A percentile compares a stretch with the other conserved stretches of the same genome.
These are phyloP conservation scores for Anoura caudifer DNA, from an alignment of 2,113 vertebrate genomes.

Conservation along the genomic window DNA sequence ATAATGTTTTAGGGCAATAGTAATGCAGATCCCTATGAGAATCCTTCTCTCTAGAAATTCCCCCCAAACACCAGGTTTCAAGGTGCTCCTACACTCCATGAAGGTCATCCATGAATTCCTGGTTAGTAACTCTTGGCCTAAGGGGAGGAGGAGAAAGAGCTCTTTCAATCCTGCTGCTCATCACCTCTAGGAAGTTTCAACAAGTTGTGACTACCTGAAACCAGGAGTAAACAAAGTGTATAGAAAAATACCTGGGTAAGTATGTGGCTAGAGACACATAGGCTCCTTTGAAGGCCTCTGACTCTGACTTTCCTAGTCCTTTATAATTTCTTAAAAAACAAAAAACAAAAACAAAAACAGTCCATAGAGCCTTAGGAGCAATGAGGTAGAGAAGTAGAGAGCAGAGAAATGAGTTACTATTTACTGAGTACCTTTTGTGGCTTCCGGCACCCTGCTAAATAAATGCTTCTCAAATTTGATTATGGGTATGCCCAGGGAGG, in stretches of 20 bases:
- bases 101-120: background rate
- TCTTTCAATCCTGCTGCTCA: background rate
- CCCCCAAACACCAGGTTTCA: slow-evolving; percentile 15
- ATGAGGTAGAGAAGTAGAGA: background rate
- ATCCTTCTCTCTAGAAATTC: background rate
- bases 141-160: background rate
- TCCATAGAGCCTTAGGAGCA: background rate
- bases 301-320: background rate
- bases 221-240: background rate
- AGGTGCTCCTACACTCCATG: background rate
- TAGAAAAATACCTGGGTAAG: background rate
- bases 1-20: background rate
- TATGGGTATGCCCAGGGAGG: background rate
- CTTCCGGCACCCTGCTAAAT: background rate
- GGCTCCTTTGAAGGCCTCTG: background rate
- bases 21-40: background rate
- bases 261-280: background rate
- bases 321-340: background rate
- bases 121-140: background rate
- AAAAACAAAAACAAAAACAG: too few relatives aligned
- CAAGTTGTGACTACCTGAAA: background rate
- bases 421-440: background rate
- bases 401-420: background rate
- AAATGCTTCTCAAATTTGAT: slow-evolving; percentile 13
- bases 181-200: background rate